Conservation (phyloP, 2,888 invertebrate genomes). For the Protodeltote pygarga region DNA sequence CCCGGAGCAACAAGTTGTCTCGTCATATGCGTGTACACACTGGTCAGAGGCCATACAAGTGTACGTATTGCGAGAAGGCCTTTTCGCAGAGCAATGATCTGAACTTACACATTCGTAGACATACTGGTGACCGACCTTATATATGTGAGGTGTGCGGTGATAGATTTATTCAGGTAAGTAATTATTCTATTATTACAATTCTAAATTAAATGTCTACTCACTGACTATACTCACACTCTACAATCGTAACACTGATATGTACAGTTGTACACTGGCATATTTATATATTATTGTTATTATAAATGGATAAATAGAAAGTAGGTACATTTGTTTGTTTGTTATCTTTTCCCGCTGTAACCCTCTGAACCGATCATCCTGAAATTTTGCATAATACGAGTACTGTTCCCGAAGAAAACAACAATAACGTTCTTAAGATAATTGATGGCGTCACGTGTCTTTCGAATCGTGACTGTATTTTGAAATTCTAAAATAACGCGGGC, state of each 20-base stretch:
- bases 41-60: slow-evolving; percentile 87
- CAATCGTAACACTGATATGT: background rate
- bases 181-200: background rate
- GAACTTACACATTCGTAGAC: slow-evolving; percentile 89
- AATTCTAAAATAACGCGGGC: too few relatives aligned
- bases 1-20: slow-evolving; percentile 87
- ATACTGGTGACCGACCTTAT: slow-evolving; percentile 90
- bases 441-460: too few relatives aligned
- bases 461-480: too few relatives aligned
- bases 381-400: too few relatives aligned
- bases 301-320: too few relatives aligned
- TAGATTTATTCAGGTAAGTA: slow-evolving; percentile 88
- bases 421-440: too few relatives aligned
- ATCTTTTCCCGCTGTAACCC: too few relatives aligned
- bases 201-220: background rate
- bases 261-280: too few relatives aligned
- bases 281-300: too few relatives aligned
- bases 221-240: background rate
- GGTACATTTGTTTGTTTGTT: too few relatives aligned
- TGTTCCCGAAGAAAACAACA: too few relatives aligned
- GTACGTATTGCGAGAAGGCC: slow-evolving; percentile 84
- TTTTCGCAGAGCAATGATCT: slow-evolving; percentile 92
- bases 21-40: slow-evolving; percentile 88
- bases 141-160: slow-evolving; percentile 90
- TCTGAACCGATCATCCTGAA: too few relatives aligned